Base-by-base conservation (phyloP, 2,113 vertebrate genomes). In the Gymnorhina tibicen region DNA sequence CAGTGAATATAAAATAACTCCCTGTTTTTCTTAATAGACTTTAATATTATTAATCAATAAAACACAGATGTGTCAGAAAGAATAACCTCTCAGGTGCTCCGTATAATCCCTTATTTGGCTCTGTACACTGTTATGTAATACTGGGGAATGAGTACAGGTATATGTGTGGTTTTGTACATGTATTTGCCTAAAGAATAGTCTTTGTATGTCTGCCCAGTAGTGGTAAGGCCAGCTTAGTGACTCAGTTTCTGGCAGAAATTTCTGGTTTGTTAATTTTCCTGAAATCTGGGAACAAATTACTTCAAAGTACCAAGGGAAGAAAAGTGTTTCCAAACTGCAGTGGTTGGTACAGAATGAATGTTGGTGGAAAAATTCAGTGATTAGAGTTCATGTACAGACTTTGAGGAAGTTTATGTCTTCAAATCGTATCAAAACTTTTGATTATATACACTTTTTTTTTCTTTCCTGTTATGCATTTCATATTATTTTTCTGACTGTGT, bases 241-340 rank as follows among this genome's bases (percentile, higher is more conserved):
- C 78, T 90, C 66, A 90, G 52, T 78, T 87, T 67, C 85, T 93
- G 85, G 88, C 82, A 95, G 74, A 90, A 92, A 78, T 28, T 75
- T 82, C 62, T 78, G 37, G 39, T 87, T 77, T 87, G 60, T 78
- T 89, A 91, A 67, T 85, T 59, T 82, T 94, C 33, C 53, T 79
- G 37, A 93, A 87, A 87, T 66, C 35, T 72, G 39, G 70, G 73
- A 87, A 70, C 11, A 87, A 94, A 72, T 85, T 17, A 78, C 42
- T 84, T 91, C 42, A 32, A 87, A 47, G 33, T 72, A 63, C 23
- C 23, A 67, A 53, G 39, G 46, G 27, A 3, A 56, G 62, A 79
- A 73, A 62, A 10, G 9, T 27, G 12, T 70, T 96, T 91, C 80
- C 56, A 89, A 58, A 21, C 46, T 62, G 11, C 88, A 46, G 16